Conservation (phyloP, 2,888 invertebrate genomes). For the Drosophila macrospina region DNA sequence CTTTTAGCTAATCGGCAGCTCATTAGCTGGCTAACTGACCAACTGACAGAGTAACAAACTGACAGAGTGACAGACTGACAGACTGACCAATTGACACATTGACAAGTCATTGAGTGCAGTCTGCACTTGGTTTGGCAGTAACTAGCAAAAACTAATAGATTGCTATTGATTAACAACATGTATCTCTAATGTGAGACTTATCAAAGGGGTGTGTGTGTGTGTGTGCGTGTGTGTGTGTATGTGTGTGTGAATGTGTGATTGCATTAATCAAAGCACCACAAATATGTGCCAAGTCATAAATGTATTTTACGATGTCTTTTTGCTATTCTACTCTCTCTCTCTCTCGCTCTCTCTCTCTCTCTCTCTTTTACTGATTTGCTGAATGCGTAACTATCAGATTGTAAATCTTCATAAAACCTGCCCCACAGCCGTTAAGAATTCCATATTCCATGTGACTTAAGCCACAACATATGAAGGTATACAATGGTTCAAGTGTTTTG, state of each 20-base stretch:
- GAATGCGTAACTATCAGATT: slow-evolving; percentile 42
- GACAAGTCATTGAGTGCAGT: slow-evolving; percentile 38
- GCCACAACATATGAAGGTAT: not conserved
- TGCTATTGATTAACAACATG: not conserved
- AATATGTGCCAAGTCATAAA: slow-evolving; percentile 73
- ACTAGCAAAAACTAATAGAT: slow-evolving; percentile 9
- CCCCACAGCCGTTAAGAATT: slow-evolving; percentile 17
- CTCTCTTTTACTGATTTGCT: slow-evolving; percentile 44
- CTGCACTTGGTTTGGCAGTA: slow-evolving; percentile 5
- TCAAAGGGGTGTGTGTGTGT: not conserved
- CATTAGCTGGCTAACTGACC: slow-evolving; percentile 30
- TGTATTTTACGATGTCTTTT: slow-evolving; percentile 53
- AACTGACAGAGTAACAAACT: slow-evolving; percentile 9
- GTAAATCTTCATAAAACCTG: slow-evolving; percentile 68
- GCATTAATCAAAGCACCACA: slow-evolving; percentile 74
- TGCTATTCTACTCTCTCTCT: too few relatives aligned
- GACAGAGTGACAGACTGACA: not conserved
- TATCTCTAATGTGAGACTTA: slow-evolving; percentile 6
- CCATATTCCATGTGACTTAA: slow-evolving; percentile 43
- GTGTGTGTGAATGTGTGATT: slow-evolving; percentile 38
- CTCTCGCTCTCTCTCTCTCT: too few relatives aligned
- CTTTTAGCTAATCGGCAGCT: slow-evolving; percentile 51
- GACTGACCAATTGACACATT: slow-evolving; percentile 22
- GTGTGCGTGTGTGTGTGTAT: not conserved
- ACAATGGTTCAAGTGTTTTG: not conserved